Evolutionary conservation across 2,113 vertebrate species (phyloP), one percentile per base, ranked within the genome.

Genomic region (Benitochromis conjunctus): DNA sequence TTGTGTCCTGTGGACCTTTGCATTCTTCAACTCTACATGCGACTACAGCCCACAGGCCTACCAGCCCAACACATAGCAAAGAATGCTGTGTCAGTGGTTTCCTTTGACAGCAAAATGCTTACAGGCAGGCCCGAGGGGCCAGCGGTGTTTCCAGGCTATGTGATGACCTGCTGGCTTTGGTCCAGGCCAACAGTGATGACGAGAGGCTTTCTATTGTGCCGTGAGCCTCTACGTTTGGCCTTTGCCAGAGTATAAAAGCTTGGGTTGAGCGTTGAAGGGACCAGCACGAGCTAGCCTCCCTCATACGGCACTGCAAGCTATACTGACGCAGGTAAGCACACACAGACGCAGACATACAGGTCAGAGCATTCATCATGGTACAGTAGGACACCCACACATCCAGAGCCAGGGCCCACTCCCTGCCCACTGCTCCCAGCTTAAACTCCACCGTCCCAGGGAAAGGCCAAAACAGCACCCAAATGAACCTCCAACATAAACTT

Each of bases 161-260:
- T 96, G 91, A 95, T 96, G 96, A 96, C 96, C 94, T 91, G 85
- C 83, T 81, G 93, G 94, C 95, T 96, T 96, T 95, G 94, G 94
- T 89, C 58, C 34, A 69, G 94, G 84, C 77, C 93, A 88, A 96
- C 95, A 94, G 93, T 97, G 97, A 98, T 97, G 97, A 98, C 96
- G 94, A 86, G 86, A 41, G 94, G 94, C 89, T 94, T 97, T 97
- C 95, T 95, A 95, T 98, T 98, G 97, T 98, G 94, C 36, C 4
- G 84, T 57, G 84, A 92, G 92, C 93, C 94, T 91, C 90, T 11
- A 86, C 90, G 82, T 92, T 92, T 93, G 95, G 95, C 94, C 93
- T 96, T 96, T 97, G 97, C 97, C 97, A 97, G 97, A 89, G 96
- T 97, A 98, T 98, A 98, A 97, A 98, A 96, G 94, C 88, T 81